These are phyloP conservation scores for Pseudonaja textilis DNA, from an alignment of 2,113 vertebrate genomes.

Conservation along the genomic window DNA sequence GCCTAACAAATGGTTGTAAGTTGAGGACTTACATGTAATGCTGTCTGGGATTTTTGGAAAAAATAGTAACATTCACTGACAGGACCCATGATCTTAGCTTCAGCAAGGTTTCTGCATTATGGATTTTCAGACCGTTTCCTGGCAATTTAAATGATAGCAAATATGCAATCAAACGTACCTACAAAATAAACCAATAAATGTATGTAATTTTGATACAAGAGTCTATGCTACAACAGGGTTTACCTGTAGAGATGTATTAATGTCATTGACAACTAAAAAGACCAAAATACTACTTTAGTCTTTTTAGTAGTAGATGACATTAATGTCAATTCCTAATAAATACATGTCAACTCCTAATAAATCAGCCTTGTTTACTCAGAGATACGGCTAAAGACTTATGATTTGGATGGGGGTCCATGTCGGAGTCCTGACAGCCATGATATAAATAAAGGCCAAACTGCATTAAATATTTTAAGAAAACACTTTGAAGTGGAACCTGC, in stretches of 20 bases:
- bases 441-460: background rate
- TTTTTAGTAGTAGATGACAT: too few species aligned
- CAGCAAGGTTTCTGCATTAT: background rate
- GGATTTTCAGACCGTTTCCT: background rate
- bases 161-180: background rate
- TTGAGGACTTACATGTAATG: background rate
- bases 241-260: background rate
- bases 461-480: background rate
- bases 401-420: too few species aligned
- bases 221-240: background rate
- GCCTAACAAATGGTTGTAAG: background rate
- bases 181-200: background rate
- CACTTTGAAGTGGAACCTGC: background rate
- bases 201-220: background rate
- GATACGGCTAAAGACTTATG: too few species aligned
- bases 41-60: background rate
- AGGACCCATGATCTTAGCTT: background rate
- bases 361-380: too few species aligned
- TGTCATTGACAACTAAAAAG: background rate
- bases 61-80: background rate
- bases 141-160: background rate
- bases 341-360: too few species aligned
- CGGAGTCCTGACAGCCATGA: background rate
- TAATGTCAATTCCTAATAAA: too few species aligned
- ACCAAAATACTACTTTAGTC: too few species aligned